phyloP scores from a whole-genome alignment of 2,888 invertebrate species.

The Caenorhabditis sp. region DNA sequence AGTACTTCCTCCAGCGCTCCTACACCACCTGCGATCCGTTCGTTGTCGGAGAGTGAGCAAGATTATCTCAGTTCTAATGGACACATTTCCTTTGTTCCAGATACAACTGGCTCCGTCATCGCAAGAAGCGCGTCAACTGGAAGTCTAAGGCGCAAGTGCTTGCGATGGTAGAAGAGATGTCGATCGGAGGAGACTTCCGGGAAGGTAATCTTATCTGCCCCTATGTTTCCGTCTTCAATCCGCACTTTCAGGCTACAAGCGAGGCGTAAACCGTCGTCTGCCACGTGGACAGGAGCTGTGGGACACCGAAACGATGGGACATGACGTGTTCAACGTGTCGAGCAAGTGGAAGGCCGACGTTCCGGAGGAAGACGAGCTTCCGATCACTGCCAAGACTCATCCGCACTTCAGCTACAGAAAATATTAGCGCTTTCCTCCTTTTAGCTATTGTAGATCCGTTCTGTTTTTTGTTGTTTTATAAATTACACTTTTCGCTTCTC shows the following conservation, averaged over 20 bases:
- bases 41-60: slow-evolving; percentile 75
- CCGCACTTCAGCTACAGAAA: slow-evolving; percentile 72
- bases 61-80: background rate
- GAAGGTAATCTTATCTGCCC: too few species aligned
- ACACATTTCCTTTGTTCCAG: slow-evolving; percentile 41
- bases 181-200: slow-evolving; percentile 75
- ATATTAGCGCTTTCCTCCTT: slow-evolving; percentile 43
- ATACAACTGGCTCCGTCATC: slow-evolving; percentile 66
- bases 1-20: slow-evolving; percentile 49
- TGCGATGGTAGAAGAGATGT: slow-evolving; percentile 76
- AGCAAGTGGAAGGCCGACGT: slow-evolving; percentile 76
- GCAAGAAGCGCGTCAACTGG: slow-evolving; percentile 70
- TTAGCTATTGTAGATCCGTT: slow-evolving; percentile 8
- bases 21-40: slow-evolving; percentile 76
- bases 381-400: slow-evolving; percentile 68
- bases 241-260: too few species aligned
- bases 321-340: slow-evolving; percentile 74
- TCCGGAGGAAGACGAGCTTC: slow-evolving; percentile 61
- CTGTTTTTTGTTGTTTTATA: slow-evolving; percentile 27
- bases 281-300: slow-evolving; percentile 77
- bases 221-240: too few species aligned
- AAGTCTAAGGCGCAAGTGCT: slow-evolving; percentile 74
- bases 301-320: slow-evolving; percentile 78
- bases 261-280: slow-evolving; percentile 71
- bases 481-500: background rate